phyloP scores from a whole-genome alignment of 2,797 vertebrate genomes.

The Takifugu ocellatus region DNA sequence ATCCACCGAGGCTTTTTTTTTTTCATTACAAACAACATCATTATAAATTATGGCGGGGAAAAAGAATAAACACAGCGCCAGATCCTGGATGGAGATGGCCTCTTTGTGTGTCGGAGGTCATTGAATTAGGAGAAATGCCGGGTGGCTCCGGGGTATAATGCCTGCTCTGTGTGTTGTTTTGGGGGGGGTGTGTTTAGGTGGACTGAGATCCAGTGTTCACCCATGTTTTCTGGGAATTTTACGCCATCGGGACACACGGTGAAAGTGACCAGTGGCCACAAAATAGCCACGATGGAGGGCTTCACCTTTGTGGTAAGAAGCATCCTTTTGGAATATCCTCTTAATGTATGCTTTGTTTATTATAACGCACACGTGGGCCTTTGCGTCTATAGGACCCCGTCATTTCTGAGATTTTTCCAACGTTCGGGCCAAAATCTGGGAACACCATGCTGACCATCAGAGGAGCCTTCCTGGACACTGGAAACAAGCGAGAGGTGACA shows the following conservation, averaged over 20 bases:
- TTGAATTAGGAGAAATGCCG: slow-evolving; percentile 68
- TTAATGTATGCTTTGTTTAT: too few species aligned
- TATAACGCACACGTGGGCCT: background rate
- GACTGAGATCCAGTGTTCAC: slow-evolving; percentile 72
- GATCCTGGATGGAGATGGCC: slow-evolving; percentile 40
- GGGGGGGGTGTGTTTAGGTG: slow-evolving; percentile 77
- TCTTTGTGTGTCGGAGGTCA: slow-evolving; percentile 63
- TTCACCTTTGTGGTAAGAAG: slow-evolving; percentile 91
- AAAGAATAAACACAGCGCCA: slow-evolving; percentile 28
- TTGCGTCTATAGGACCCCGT: slow-evolving; percentile 82
- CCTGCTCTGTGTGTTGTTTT: slow-evolving; percentile 50
- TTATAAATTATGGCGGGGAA: slow-evolving; percentile 20
- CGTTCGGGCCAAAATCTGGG: slow-evolving; percentile 89
- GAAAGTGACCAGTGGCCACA: slow-evolving; percentile 82
- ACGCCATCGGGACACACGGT: slow-evolving; percentile 78
- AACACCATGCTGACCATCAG: slow-evolving; percentile 87
- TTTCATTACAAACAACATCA: slow-evolving; percentile 42
- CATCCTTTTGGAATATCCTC: fast-evolving
- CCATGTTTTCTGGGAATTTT: slow-evolving; percentile 63
- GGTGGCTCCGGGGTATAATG: slow-evolving; percentile 52
- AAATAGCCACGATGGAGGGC: slow-evolving; percentile 69
- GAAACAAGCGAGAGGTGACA: slow-evolving; percentile 81
- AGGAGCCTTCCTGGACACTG: slow-evolving; percentile 85
- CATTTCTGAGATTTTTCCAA: slow-evolving; percentile 86
- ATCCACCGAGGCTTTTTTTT: slow-evolving; percentile 16